Evolutionary conservation across 2,113 vertebrate species (phyloP), one percentile per base, ranked within the genome.

Genomic region (Hylia prasina): DNA sequence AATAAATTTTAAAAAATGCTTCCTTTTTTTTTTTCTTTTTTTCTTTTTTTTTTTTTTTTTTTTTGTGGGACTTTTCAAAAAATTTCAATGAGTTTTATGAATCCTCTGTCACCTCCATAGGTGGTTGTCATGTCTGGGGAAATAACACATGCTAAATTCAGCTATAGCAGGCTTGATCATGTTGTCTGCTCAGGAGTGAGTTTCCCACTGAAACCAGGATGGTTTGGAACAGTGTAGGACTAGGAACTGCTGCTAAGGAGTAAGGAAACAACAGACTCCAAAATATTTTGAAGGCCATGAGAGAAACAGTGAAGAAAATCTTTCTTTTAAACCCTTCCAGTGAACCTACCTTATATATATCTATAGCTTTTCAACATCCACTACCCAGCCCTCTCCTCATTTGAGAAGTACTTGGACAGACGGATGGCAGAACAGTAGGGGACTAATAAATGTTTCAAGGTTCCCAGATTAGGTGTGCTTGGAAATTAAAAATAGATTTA

Each of bases 401-500:
- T 63, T 70, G 77, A 82, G 56, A 72, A 85, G 53, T 13, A 44
- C 47, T 58, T 88, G 85, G 90, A 60, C 79, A 89, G 83, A 87
- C 23, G 35, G 71, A 92, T 92, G 47, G 88, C 75, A 37, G 73
- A 95, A 86, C 64, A 92, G 90, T 80, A 60, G 80, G 92, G 71
- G 47, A 82, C 58, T 81, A 70, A 83, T 86, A 92, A 94, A 92
- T 45, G 80, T 58, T 95, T 92, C 85, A 83, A 91, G 70, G 61
- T 91, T 89, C 69, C 78, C 77, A 87, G 51, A 94, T 94, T 79
- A 89, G 56, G 65, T 65, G 87, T 91, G 57, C 73, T 76, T 82
- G 80, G 83, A 93, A 85, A 87, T 89, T 71, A 94, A 92, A 90
- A 95, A 84, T 81, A n/a, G 69, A 70, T 93, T 90, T 92, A 63